A percentile compares a stretch with the other conserved stretches of the same genome.
Conservation (phyloP, 2,797 vertebrate species). For the Anabacerthia variegaticeps region DNA sequence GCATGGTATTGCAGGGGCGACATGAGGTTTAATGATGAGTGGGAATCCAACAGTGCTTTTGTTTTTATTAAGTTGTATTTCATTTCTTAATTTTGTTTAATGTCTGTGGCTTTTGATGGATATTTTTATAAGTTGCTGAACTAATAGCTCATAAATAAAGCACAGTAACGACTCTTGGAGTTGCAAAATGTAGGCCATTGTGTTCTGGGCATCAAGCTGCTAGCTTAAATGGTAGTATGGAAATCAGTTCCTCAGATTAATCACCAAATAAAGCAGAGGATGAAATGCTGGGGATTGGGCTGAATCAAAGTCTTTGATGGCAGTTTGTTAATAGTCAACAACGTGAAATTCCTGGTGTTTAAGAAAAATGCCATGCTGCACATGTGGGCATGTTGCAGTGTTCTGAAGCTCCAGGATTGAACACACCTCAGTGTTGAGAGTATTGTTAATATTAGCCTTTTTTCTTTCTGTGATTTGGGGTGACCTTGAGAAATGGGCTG, state of each 20-base stretch:
- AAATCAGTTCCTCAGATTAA: not conserved
- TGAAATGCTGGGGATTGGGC: not conserved
- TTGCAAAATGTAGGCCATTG: not conserved
- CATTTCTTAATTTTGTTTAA: not conserved
- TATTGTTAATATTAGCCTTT: not conserved
- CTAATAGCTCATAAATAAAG: constrained; percentile 10
- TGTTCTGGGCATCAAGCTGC: not conserved
- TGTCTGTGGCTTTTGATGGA: not conserved
- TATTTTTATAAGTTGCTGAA: not conserved
- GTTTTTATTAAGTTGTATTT: not conserved
- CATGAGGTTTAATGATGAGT: not conserved
- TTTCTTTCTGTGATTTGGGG: not conserved
- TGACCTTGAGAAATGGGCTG: not conserved
- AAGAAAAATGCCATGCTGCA: not conserved
- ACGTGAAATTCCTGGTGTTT: not conserved
- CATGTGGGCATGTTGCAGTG: not conserved
- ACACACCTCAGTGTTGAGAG: not conserved
- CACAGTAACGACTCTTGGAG: not conserved
- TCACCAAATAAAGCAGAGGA: not conserved
- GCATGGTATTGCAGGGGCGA: not conserved
- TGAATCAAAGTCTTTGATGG: not conserved
- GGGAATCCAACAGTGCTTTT: not conserved
- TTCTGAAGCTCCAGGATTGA: not conserved
- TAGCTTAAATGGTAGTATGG: constrained; percentile 14
- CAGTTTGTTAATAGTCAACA: not conserved